Conservation (phyloP, 2,797 vertebrate species). For the Melopsittacus undulatus region DNA sequence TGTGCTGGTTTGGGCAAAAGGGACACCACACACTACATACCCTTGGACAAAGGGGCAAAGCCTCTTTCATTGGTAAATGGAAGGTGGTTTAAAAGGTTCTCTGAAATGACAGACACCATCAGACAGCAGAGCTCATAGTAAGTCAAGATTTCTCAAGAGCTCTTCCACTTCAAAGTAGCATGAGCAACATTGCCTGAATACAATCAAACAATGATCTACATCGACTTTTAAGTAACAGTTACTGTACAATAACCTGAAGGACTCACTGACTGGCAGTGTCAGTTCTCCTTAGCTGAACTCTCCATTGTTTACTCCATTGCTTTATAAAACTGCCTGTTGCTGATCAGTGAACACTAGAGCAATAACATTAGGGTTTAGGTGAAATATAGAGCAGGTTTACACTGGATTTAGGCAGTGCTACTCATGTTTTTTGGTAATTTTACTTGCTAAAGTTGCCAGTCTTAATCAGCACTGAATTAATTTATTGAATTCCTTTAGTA, state of each 20-base stretch:
- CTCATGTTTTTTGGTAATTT: not conserved
- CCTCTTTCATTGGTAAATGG: slow-evolving; percentile 17
- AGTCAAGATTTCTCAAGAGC: not conserved
- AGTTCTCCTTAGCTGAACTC: not conserved
- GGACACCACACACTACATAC: slow-evolving; percentile 52
- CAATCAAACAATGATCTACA: not conserved
- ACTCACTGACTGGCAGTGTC: not conserved
- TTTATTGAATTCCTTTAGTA: not conserved
- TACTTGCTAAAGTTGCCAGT: not conserved
- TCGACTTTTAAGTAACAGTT: not conserved
- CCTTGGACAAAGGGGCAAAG: not conserved
- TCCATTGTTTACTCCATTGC: not conserved
- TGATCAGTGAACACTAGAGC: not conserved
- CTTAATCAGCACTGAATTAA: not conserved
- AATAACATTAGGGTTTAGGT: not conserved
- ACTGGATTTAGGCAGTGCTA: not conserved
- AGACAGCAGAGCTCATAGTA: slow-evolving; percentile 34
- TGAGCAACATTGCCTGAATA: not conserved
- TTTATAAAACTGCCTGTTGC: not conserved
- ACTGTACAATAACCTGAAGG: not conserved
- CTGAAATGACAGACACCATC: slow-evolving; percentile 44
- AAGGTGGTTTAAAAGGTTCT: slow-evolving; percentile 70
- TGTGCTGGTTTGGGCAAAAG: slow-evolving; percentile 73
- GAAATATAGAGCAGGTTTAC: not conserved
- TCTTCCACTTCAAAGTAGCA: not conserved